Percentiles rank a stretch among this genome's conserved stretches.
Evolutionary conservation across 2,888 invertebrate genomes (phyloP).

Genomic region (Nomada goodeniana): DNA sequence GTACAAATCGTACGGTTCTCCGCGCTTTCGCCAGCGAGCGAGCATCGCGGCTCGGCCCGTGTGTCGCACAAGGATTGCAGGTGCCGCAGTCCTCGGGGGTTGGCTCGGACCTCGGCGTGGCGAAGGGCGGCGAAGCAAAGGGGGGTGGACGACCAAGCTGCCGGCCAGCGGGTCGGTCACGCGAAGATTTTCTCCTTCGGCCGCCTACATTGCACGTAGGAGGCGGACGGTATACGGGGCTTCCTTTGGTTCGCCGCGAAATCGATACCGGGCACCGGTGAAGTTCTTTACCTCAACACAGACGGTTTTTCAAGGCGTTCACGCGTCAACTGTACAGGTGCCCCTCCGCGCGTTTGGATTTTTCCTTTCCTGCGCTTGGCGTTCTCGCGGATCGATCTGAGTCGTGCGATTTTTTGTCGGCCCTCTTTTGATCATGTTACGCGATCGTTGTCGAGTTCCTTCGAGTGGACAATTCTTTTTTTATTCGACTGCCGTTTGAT

Average conservation of each 20-base stretch:
- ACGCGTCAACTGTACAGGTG: background rate
- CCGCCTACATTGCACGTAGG: constrained; percentile 69
- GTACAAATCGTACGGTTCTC: constrained; percentile 13
- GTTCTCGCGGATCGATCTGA: background rate
- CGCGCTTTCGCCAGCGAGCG: too few species aligned
- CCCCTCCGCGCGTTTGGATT: background rate
- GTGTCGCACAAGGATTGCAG: constrained; percentile 79
- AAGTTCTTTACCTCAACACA: constrained; percentile 72
- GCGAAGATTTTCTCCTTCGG: constrained; percentile 78
- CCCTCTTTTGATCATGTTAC: too few species aligned
- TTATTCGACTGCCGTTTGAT: too few species aligned
- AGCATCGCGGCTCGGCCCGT: constrained; percentile 5
- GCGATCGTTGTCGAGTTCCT: too few species aligned
- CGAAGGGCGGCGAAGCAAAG: constrained; percentile 65
- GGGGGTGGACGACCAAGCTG: constrained; percentile 52
- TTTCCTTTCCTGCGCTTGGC: background rate
- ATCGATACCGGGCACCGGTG: constrained; percentile 73
- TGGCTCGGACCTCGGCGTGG: constrained; percentile 75
- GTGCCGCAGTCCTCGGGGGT: constrained; percentile 77
- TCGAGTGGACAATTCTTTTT: too few species aligned
- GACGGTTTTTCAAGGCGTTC: constrained; percentile 61
- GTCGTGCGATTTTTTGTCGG: too few species aligned
- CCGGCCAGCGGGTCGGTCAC: constrained; percentile 74
- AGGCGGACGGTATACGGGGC: constrained; percentile 28
- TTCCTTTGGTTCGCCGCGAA: constrained; percentile 64